Percentiles rank a stretch among this genome's conserved stretches.
These are phyloP conservation scores for Phoebastria nigripes DNA, from an alignment of 2,797 vertebrate species.

Conservation along the genomic window DNA sequence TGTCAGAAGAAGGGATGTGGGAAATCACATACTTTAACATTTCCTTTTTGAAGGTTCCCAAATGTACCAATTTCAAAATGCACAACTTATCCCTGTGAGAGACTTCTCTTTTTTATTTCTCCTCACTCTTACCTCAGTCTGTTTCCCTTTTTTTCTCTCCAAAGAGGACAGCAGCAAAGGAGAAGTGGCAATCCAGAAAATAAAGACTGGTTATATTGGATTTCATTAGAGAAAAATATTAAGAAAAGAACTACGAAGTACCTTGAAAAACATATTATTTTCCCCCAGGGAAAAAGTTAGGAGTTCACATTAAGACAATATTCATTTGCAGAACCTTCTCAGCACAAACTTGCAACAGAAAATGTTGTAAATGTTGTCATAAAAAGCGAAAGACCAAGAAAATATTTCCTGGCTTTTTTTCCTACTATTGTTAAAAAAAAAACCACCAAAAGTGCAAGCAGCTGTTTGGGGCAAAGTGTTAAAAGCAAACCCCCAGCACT, in stretches of 20 bases:
- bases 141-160: neutral
- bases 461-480: neutral
- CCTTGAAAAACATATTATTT: neutral
- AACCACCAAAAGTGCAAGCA: neutral
- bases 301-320: neutral
- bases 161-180: neutral
- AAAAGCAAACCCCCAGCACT: neutral
- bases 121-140: neutral
- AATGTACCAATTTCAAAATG: neutral
- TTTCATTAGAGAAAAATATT: neutral
- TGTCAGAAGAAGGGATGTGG: neutral
- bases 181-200: neutral
- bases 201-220: neutral
- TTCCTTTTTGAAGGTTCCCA: constrained; percentile 14
- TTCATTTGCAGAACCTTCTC: neutral
- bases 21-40: constrained; percentile 13
- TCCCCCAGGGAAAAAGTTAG: neutral
- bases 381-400: neutral
- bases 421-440: neutral
- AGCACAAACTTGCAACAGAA: neutral
- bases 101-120: neutral
- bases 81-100: neutral
- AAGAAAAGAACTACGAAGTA: neutral
- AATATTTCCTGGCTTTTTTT: neutral
- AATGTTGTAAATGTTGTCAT: neutral